Conservation (phyloP, 2,113 vertebrate species). For the Entosphenus tridentatus region DNA sequence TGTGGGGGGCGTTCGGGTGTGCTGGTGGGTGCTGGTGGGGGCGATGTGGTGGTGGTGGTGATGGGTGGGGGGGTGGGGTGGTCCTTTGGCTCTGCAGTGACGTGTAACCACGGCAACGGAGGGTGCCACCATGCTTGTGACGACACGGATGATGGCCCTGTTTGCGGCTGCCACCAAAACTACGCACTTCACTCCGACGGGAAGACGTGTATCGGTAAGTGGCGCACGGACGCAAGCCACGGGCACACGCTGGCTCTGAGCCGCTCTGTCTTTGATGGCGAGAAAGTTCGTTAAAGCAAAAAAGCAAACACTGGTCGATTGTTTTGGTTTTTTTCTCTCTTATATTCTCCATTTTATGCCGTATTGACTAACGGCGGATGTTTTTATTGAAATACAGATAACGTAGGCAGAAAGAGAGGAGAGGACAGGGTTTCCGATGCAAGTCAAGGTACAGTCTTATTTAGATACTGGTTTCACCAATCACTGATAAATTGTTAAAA, state of each 20-base stretch:
- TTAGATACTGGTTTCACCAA: background rate
- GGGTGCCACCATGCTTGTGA: conserved; percentile 92
- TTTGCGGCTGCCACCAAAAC: conserved; percentile 89
- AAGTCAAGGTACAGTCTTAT: conserved; percentile 3
- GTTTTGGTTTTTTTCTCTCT: no score
- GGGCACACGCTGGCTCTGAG: conserved; percentile 1
- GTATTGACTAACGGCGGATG: conserved; percentile 4
- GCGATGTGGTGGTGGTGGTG: no score
- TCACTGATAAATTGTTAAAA: no score
- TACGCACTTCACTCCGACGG: conserved; percentile 78
- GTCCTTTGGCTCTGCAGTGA: conserved; percentile 32
- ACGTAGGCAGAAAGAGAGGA: conserved; percentile 6
- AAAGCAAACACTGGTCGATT: no score
- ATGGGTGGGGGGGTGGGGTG: no score
- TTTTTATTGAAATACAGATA: conserved; percentile 5
- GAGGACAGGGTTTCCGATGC: conserved; percentile 5
- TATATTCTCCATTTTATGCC: background rate
- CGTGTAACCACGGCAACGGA: conserved; percentile 97
- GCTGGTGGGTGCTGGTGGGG: no score
- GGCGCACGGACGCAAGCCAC: background rate
- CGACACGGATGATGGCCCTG: conserved; percentile 67
- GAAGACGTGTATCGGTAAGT: conserved; percentile 93
- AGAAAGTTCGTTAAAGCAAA: no score
- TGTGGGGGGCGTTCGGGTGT: background rate
- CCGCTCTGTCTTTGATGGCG: background rate